A percentile compares a stretch with the other conserved stretches of the same genome.
Conservation (phyloP, 2,797 vertebrate genomes). For the Sebastes miniatus region DNA sequence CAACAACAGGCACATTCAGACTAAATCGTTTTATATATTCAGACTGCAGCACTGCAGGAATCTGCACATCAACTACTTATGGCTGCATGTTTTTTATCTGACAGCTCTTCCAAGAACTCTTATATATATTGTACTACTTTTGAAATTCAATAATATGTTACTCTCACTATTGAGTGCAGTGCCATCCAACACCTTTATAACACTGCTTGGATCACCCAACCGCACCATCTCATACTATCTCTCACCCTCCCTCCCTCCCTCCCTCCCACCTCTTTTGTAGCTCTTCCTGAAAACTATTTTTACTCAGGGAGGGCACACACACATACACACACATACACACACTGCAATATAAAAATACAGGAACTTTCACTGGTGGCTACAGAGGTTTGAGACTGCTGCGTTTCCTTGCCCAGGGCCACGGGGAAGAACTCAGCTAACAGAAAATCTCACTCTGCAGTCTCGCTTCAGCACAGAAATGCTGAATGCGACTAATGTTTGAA, state of each 20-base stretch:
- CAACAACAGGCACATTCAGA: not conserved
- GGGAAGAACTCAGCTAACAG: slow-evolving; percentile 12
- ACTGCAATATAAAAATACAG: slow-evolving; percentile 8
- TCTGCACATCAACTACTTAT: not conserved
- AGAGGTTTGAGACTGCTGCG: slow-evolving; percentile 9
- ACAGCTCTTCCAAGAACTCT: not conserved
- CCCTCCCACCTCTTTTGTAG: slow-evolving; percentile 4
- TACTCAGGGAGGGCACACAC: not conserved
- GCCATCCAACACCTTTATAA: slow-evolving; percentile 2
- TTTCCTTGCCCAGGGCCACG: slow-evolving; percentile 2
- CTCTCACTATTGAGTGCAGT: not conserved
- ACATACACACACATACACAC: not conserved
- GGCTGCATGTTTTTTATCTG: not conserved
- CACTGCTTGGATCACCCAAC: not conserved
- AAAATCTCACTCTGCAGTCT: slow-evolving; percentile 1
- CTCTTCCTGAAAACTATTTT: slow-evolving; percentile 44
- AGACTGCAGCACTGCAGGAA: not conserved
- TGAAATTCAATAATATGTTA: slow-evolving; percentile 23
- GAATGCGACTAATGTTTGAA: slow-evolving; percentile 33
- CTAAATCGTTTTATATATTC: not conserved
- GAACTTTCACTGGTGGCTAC: slow-evolving; percentile 21
- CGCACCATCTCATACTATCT: not conserved
- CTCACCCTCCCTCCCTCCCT: not conserved
- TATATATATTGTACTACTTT: not conserved
- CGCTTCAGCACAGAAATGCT: slow-evolving; percentile 13